phyloP scores from a whole-genome alignment of 2,113 vertebrate species.

The Andinoacara biseriatus region DNA sequence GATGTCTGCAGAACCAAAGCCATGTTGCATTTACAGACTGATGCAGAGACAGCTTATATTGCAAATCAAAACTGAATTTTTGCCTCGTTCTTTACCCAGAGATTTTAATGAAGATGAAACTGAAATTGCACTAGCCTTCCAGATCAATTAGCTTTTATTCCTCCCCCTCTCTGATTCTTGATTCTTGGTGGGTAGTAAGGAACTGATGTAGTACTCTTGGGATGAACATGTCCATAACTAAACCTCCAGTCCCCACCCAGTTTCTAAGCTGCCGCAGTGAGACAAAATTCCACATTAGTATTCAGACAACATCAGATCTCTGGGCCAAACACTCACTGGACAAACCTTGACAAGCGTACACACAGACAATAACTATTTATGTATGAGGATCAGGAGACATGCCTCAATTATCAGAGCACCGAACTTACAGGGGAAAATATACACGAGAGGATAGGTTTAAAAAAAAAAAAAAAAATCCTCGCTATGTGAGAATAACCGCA shows the following conservation, averaged over 20 bases:
- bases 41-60: constrained; percentile 10
- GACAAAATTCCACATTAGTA: constrained; percentile 51
- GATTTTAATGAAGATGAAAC: constrained; percentile 41
- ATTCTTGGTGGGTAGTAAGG: background rate
- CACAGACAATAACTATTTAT: constrained; percentile 8
- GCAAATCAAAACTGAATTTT: constrained; percentile 26
- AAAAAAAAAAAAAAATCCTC: background rate
- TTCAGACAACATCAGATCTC: constrained; percentile 46
- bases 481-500: background rate
- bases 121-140: constrained; percentile 17
- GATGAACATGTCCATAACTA: constrained; percentile 14
- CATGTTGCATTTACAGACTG: constrained; percentile 14
- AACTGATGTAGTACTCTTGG: background rate
- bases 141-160: constrained; percentile 35
- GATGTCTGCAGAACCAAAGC: background rate
- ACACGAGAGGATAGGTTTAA: constrained; percentile 5
- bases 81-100: background rate
- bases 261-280: constrained; percentile 7
- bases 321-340: constrained; percentile 44
- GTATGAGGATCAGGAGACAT: constrained; percentile 25
- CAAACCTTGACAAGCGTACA: constrained; percentile 37
- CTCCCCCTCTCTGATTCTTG: constrained; percentile 6
- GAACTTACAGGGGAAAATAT: constrained; percentile 1
- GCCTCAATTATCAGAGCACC: constrained; percentile 24
- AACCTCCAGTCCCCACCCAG: background rate